phyloP scores from a whole-genome alignment of 2,797 vertebrate species.

The Poeciliopsis turneri region DNA sequence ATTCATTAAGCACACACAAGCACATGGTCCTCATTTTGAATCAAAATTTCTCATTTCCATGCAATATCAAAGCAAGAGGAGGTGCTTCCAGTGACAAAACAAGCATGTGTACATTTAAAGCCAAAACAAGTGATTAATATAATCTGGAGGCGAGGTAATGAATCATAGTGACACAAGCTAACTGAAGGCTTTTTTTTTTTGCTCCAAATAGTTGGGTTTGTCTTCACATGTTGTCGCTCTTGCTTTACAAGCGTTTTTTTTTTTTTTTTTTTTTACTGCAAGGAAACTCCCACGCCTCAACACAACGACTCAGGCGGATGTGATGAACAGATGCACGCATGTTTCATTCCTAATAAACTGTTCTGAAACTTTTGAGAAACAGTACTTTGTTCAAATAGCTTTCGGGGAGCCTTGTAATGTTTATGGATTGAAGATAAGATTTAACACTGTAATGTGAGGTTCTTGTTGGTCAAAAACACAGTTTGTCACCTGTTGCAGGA shows the following conservation, averaged over 20 bases:
- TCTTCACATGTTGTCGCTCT: conserved; percentile 63
- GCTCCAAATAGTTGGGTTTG: conserved; percentile 76
- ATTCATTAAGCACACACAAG: conserved; percentile 89
- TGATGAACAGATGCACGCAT: conserved; percentile 1
- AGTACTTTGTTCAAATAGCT: background rate
- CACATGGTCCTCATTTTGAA: conserved; percentile 95
- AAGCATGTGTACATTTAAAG: conserved; percentile 88
- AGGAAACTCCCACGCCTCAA: conserved; percentile 40
- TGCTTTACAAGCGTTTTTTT: conserved; percentile 52
- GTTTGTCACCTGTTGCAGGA: conserved; percentile 14
- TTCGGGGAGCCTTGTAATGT: background rate
- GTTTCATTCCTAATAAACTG: background rate
- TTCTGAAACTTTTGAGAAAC: background rate
- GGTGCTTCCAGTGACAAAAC: conserved; percentile 82
- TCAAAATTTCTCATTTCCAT: conserved; percentile 91
- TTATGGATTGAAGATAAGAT: background rate
- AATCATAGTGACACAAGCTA: conserved; percentile 87
- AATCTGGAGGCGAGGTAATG: conserved; percentile 86
- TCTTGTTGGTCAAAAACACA: conserved; percentile 20
- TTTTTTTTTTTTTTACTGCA: conserved; percentile 35
- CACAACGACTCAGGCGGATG: conserved; percentile 11
- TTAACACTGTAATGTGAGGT: background rate
- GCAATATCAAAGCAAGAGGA: conserved; percentile 87
- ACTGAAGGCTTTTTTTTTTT: conserved; percentile 46
- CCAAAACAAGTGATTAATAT: conserved; percentile 90